phyloP scores from a whole-genome alignment of 2,888 invertebrate species.

The Endotricha flammealis region DNA sequence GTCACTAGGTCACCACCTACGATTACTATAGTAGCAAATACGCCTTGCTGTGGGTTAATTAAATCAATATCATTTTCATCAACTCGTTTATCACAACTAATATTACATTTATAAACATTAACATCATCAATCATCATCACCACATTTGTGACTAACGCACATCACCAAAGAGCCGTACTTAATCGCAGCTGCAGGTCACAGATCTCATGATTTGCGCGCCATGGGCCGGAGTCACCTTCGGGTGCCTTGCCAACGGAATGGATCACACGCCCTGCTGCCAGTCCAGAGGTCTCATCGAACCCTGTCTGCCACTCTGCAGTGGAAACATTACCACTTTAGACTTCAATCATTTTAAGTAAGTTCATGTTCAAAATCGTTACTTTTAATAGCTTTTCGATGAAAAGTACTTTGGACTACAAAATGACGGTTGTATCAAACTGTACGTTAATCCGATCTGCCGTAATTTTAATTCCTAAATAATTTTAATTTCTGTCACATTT shows the following conservation, averaged over 20 bases:
- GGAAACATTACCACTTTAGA: conserved; percentile 88
- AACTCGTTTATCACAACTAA: not conserved
- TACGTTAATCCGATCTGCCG: too few relatives aligned
- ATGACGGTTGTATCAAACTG: too few relatives aligned
- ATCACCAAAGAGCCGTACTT: conserved; percentile 45
- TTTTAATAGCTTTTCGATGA: too few relatives aligned
- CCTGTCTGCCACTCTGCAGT: conserved; percentile 87
- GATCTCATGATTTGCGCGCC: conserved; percentile 94
- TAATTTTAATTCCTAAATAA: too few relatives aligned
- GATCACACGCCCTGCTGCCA: conserved; percentile 91
- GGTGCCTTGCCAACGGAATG: conserved; percentile 86
- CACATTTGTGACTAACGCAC: conserved; percentile 64
- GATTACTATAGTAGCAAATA: too few relatives aligned
- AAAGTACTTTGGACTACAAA: too few relatives aligned
- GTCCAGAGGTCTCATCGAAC: conserved; percentile 84
- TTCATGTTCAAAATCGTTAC: too few relatives aligned
- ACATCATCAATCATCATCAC: conserved; percentile 17
- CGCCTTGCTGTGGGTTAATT: too few relatives aligned
- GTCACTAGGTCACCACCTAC: too few relatives aligned
- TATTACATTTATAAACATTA: conserved; percentile 13
- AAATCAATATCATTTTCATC: too few relatives aligned
- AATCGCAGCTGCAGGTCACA: conserved; percentile 81
- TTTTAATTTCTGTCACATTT: too few relatives aligned
- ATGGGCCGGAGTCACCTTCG: conserved; percentile 89
- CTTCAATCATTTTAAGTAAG: conserved; percentile 90